Evolutionary conservation across 1,140 invertebrate species (phyloP).

Genomic region (Campoletis sonorensis): DNA sequence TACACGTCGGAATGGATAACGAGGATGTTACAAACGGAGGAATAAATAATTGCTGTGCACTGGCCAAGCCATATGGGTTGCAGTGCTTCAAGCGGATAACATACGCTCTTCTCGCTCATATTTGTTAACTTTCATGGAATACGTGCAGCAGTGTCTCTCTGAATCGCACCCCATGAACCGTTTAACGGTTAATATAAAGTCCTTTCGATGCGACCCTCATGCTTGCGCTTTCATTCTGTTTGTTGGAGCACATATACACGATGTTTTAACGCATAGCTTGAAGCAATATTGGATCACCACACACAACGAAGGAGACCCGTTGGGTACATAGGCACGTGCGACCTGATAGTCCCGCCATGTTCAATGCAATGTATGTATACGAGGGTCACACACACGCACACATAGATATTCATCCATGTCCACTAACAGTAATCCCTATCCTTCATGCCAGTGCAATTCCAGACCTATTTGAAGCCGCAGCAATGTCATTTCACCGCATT

Average conservation of each 20-base stretch:
- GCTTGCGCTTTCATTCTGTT: background rate
- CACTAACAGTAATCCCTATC: slow-evolving; percentile 7
- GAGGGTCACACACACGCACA: too few relatives aligned
- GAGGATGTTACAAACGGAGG: background rate
- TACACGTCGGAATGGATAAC: background rate
- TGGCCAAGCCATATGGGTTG: background rate
- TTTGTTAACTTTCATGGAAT: background rate
- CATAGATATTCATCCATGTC: background rate
- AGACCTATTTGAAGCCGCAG: background rate
- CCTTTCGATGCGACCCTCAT: background rate
- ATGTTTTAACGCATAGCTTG: slow-evolving; percentile 20
- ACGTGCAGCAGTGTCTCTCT: background rate
- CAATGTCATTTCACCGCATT: slow-evolving; percentile 14
- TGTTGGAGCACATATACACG: background rate
- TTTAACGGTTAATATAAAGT: background rate
- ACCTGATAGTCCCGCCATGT: background rate
- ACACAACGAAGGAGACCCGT: background rate
- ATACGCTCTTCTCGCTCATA: background rate
- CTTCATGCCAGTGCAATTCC: background rate
- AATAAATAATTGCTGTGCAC: slow-evolving; percentile 8
- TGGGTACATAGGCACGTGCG: background rate
- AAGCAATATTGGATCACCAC: slow-evolving; percentile 20
- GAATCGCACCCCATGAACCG: background rate
- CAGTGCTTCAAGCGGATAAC: background rate
- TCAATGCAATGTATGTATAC: background rate